These are phyloP conservation scores for Paradoxurus hermaphroditus DNA, from an alignment of 2,113 vertebrate species.

Conservation along the genomic window DNA sequence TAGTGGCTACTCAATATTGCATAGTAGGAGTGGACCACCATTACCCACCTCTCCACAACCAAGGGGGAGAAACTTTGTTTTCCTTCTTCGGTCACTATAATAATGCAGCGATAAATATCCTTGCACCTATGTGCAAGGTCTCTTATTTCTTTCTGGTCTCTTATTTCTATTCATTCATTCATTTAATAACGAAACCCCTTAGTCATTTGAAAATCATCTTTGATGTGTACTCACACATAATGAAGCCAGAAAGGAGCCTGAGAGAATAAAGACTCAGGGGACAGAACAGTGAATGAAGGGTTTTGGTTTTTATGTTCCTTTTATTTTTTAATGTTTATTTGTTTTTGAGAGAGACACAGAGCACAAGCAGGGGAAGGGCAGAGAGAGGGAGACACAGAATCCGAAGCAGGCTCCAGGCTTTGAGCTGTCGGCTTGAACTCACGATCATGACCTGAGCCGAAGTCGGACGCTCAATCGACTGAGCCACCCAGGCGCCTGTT, in stretches of 20 bases:
- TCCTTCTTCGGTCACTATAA: neutral
- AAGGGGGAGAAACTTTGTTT: neutral
- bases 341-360: too few species aligned
- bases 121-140: neutral
- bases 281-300: neutral
- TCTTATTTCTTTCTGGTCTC: neutral
- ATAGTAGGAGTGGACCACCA: neutral
- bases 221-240: neutral
- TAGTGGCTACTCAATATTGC: neutral
- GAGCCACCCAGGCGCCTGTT: too few species aligned
- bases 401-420: too few species aligned
- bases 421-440: too few species aligned
- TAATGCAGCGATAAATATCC: neutral
- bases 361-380: too few species aligned
- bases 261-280: neutral
- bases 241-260: neutral
- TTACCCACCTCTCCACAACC: rapidly evolving
- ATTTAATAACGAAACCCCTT: neutral
- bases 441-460: too few species aligned
- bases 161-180: neutral
- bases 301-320: neutral
- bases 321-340: too few species aligned
- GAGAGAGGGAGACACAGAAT: too few species aligned
- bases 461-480: too few species aligned
- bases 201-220: neutral